These are phyloP conservation scores for Theocolax elegans DNA, from an alignment of 1,140 invertebrate species.

Conservation along the genomic window DNA sequence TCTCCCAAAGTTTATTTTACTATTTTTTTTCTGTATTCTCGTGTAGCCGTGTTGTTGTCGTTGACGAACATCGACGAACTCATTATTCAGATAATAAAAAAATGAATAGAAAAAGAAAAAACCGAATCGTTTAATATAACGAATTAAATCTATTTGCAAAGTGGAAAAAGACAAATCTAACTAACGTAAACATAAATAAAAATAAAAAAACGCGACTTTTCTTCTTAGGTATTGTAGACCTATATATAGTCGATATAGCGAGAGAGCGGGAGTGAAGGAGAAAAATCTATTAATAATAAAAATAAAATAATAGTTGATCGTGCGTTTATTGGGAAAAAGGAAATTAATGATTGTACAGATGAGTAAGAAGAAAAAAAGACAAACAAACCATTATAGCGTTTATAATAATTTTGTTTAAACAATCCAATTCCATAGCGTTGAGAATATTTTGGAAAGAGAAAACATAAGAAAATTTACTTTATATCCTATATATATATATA, in stretches of 20 bases:
- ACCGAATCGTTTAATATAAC: not conserved
- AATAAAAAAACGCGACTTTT: conserved; percentile 23
- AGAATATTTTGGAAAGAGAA: conserved; percentile 6
- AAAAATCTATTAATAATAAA: too few species aligned
- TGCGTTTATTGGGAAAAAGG: not conserved
- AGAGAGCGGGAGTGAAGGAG: too few species aligned
- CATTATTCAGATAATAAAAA: too few species aligned
- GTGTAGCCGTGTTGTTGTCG: conserved; percentile 30
- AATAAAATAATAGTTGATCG: not conserved
- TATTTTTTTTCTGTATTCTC: conserved; percentile 17
- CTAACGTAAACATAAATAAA: too few species aligned
- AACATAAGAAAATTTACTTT: too few species aligned
- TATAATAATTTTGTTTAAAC: conserved; percentile 28
- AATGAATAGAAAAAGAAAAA: too few species aligned
- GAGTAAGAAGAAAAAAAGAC: conserved; percentile 1
- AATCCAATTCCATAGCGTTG: not conserved
- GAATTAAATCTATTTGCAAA: not conserved
- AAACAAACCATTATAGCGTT: conserved; percentile 15
- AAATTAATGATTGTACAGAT: conserved; percentile 18
- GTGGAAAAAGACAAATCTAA: not conserved
- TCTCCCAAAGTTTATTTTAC: conserved; percentile 27
- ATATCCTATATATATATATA: not conserved
- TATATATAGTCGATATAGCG: too few species aligned
- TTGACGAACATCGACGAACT: too few species aligned
- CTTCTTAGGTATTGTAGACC: conserved; percentile 26